Base-by-base conservation (phyloP, 2,888 invertebrate genomes). In the Calephelis perditalis region DNA sequence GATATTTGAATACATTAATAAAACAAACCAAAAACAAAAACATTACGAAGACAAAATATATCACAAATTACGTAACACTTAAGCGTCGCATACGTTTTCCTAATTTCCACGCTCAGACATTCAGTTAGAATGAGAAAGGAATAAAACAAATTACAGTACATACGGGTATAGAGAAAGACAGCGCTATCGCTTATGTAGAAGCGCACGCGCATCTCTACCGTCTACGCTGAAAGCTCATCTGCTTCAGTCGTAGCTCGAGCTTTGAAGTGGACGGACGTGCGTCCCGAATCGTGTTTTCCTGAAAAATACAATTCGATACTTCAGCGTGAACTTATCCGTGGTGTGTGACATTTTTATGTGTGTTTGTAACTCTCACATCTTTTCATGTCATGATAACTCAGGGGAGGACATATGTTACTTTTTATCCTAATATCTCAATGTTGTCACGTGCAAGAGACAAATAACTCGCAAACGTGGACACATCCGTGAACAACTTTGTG, bases 21-120 rank as follows among this genome's bases (percentile, higher is more conserved):
- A 70, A 79, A 78, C 71, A 74, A 78, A 81, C 74, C 69, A 74
- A 76, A 82, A 79, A 79, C 78, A 78, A 75, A 72, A 86, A 86
- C 80, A 82, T 86, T 86, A 83, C 83, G 77, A 70, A 70, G 73
- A 76, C 76, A 69, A 75, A 79, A 85, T 87, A 86, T 86, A 86
- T 88, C 84, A 86, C 71, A 67, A 69, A 76, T 86, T 87, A 81
- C 81, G 82, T 79, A 86, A 87, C 71, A 63, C 57, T 40, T 40
- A 60, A 66, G 57, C 66, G 62, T 59, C 73, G 75, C 72, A 68
- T 73, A 75, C 71, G 73, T 82, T 90, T 88, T 84, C 82, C 74
- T 72, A 71, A 81, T 87, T 88, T 88, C 72, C 84, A 75, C 75
- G 71, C 70, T 68, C 63, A 63, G 73, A 77, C 83, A 81, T 75